phyloP scores from a whole-genome alignment of 1,140 invertebrate species.

The Contarinia nasturtii region DNA sequence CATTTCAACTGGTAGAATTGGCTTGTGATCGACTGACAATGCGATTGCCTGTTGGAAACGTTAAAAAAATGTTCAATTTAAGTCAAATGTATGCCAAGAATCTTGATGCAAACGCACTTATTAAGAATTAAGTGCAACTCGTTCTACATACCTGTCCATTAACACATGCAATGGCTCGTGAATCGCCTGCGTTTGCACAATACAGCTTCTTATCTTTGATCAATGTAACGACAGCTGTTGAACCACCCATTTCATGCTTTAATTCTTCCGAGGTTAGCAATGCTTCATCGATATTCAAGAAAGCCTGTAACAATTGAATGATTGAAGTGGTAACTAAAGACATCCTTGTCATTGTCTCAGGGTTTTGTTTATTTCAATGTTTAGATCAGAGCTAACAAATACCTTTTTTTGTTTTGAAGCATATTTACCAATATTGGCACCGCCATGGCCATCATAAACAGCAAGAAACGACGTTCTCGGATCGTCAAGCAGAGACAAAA shows the following conservation, averaged over 20 bases:
- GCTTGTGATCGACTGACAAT: slow-evolving; percentile 88
- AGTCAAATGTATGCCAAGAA: too few relatives aligned
- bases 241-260: slow-evolving; percentile 82
- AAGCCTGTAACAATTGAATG: slow-evolving; percentile 39
- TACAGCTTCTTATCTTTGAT: slow-evolving; percentile 68
- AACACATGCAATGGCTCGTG: slow-evolving; percentile 66
- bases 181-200: slow-evolving; percentile 93
- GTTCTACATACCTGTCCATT: slow-evolving; percentile 32
- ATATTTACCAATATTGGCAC: slow-evolving; percentile 80
- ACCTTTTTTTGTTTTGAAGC: slow-evolving; percentile 87
- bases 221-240: slow-evolving; percentile 77
- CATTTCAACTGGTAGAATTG: slow-evolving; percentile 67
- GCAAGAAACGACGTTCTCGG: slow-evolving; percentile 86
- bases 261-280: slow-evolving; percentile 76
- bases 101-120: slow-evolving; percentile 1
- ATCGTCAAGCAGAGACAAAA: slow-evolving; percentile 80
- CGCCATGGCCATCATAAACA: slow-evolving; percentile 58
- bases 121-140: background rate
- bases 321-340: background rate
- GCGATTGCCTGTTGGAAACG: slow-evolving; percentile 26
- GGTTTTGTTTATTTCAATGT: too few relatives aligned
- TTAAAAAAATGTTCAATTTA: too few relatives aligned
- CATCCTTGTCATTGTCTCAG: too few relatives aligned
- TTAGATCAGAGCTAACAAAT: too few relatives aligned
- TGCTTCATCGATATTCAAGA: slow-evolving; percentile 77